A percentile compares a stretch with the other conserved stretches of the same genome.
phyloP scores from a whole-genome alignment of 1,140 invertebrate genomes.

The Euschistus heros region DNA sequence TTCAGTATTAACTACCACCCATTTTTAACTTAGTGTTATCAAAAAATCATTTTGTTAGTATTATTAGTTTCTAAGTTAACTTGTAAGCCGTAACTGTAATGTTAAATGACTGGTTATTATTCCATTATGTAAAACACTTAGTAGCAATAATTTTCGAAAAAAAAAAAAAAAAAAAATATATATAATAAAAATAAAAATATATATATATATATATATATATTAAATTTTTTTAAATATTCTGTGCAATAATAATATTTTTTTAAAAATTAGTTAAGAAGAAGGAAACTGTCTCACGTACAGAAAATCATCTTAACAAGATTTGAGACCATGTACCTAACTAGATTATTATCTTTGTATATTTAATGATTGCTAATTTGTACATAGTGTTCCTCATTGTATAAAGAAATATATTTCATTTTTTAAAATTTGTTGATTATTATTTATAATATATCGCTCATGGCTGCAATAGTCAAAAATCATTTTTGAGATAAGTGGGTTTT shows the following conservation, averaged over 20 bases:
- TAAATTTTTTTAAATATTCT: neutral
- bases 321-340: slow-evolving; percentile 8
- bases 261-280: neutral
- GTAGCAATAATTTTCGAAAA: neutral
- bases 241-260: neutral
- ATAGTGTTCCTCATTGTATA: slow-evolving; percentile 11
- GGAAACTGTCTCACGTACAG: neutral
- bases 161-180: neutral
- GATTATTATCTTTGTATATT: slow-evolving; percentile 12
- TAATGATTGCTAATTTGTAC: slow-evolving; percentile 3
- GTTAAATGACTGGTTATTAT: too few species aligned
- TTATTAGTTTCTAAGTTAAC: slow-evolving; percentile 13
- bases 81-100: too few species aligned
- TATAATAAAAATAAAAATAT: neutral
- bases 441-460: too few species aligned
- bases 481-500: too few species aligned
- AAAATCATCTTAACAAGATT: neutral
- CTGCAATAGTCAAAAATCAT: too few species aligned
- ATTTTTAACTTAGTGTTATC: neutral
- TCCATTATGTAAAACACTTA: too few species aligned
- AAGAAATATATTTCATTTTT: slow-evolving; percentile 11
- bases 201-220: neutral
- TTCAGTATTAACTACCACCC: neutral
- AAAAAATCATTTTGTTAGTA: neutral
- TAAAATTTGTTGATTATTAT: too few species aligned